Evolutionary conservation across 2,797 vertebrate species (phyloP), one percentile per base, ranked within the genome.

Genomic region (Onychomys torridus): DNA sequence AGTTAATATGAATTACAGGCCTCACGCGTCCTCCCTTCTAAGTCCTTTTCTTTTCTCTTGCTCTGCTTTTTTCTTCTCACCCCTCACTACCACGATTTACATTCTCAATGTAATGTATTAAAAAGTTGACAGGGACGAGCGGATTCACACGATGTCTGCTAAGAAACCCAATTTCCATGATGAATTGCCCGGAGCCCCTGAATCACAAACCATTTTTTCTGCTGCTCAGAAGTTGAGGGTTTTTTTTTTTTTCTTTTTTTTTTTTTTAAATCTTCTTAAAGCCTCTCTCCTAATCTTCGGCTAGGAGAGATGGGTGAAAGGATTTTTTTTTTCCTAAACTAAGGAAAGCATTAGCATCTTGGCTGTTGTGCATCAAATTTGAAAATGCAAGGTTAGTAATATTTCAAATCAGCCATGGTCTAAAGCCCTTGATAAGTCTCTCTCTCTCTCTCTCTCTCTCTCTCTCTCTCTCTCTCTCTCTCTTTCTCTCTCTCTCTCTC

Each of bases 111-210:
- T 99, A 99, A 99, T 99, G 99, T 99, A 99, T 99, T 99, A 99
- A 99, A 99, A 99, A 99, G 99, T 99, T 99, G 99, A 99, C 99
- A 99, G 99, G 99, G 99, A 99, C 99, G 99, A 99, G 99, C 99
- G 99, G 99, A 99, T 99, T 99, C 99, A 99, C 99, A 99, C 99
- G 99, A 99, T 99, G 99, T 99, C 99, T 99, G 99, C 99, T 99
- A 99, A 99, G 99, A 99, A 99, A 99, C 99, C 99, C 99, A 99
- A 99, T 99, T 99, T 99, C 99, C 99, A 99, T 99, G 99, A 99
- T 99, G 99, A 99, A 99, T 99, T 99, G 99, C 99, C 99, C 99
- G 99, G 99, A 99, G 99, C 99, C 99, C 99, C 99, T 99, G 99
- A 99, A 99, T 99, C 99, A 99, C 99, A 99, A 99, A 99, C 99